phyloP scores from a whole-genome alignment of 1,140 invertebrate species.

The Drosophila equinoxialis region DNA sequence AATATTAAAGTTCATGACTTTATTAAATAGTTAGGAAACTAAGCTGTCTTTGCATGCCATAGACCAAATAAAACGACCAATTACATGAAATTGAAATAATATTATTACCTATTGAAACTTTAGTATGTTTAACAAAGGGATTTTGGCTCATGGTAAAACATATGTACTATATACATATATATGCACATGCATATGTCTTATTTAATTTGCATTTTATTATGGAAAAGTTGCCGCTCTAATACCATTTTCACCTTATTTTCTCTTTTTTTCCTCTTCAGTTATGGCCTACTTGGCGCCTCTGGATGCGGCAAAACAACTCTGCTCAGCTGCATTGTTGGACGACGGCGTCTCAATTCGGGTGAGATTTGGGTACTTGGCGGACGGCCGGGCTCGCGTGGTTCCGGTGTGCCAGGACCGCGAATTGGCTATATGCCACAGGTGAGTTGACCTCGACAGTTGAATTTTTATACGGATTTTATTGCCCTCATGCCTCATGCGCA shows the following conservation, averaged over 20 bases:
- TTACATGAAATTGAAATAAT: too few species aligned
- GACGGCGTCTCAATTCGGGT: constrained; percentile 91
- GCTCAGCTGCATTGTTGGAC: constrained; percentile 93
- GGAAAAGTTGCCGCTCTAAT: constrained; percentile 24
- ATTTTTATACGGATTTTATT: constrained; percentile 75
- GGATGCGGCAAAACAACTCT: constrained; percentile 94
- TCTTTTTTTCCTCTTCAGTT: constrained; percentile 85
- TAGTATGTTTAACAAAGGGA: background rate
- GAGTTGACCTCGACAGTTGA: constrained; percentile 51
- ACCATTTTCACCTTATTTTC: background rate
- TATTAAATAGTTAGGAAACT: too few species aligned
- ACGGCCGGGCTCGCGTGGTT: constrained; percentile 91
- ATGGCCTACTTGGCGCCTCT: constrained; percentile 93
- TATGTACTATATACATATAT: constrained; percentile 24
- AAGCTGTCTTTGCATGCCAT: too few species aligned
- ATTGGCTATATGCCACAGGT: constrained; percentile 88
- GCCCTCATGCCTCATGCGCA: constrained; percentile 40
- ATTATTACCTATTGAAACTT: too few species aligned
- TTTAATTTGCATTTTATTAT: constrained; percentile 49
- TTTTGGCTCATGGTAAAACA: background rate
- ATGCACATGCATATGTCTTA: too few species aligned
- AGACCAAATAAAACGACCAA: too few species aligned
- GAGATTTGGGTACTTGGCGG: constrained; percentile 94
- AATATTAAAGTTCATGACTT: too few species aligned
- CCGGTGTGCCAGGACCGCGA: constrained; percentile 92